Evolutionary conservation across 2,797 vertebrate genomes (phyloP).

Genomic region (Parauchenoglanis punctatus): DNA sequence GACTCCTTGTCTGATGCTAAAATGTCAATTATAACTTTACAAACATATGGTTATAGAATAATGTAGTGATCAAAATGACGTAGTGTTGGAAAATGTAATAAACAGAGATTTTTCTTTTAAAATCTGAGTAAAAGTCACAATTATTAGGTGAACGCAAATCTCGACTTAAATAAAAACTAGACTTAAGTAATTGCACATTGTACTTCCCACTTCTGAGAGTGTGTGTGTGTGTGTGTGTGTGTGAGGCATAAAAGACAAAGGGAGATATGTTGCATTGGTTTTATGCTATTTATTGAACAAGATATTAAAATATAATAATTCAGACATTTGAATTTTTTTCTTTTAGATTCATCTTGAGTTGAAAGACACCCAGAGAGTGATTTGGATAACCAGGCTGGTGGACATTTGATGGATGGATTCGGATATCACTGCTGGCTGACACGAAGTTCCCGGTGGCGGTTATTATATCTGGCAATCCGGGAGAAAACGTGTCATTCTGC

Average conservation of each 20-base stretch:
- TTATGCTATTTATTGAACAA: slow-evolving; percentile 25
- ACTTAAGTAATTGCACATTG: background rate
- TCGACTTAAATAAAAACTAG: background rate
- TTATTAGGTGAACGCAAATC: background rate
- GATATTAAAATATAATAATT: background rate
- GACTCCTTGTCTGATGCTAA: background rate
- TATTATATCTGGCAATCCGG: slow-evolving; percentile 84
- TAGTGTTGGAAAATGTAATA: background rate
- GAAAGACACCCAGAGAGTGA: background rate
- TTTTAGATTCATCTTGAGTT: background rate
- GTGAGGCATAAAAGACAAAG: slow-evolving; percentile 16
- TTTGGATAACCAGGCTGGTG: background rate
- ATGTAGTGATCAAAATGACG: background rate
- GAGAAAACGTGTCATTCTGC: slow-evolving; percentile 99
- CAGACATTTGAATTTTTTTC: background rate
- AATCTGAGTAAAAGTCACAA: background rate
- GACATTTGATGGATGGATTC: slow-evolving; percentile 24
- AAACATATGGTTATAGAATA: background rate
- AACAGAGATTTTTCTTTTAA: background rate
- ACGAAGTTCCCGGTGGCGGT: slow-evolving; percentile 94
- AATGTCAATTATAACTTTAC: background rate
- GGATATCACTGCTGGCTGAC: slow-evolving; percentile 85
- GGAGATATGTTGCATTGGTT: background rate
- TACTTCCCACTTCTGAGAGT: background rate
- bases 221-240: background rate